Evolutionary conservation across 1,140 invertebrate genomes (phyloP).

Genomic region (Mizuhopecten yessoensis): DNA sequence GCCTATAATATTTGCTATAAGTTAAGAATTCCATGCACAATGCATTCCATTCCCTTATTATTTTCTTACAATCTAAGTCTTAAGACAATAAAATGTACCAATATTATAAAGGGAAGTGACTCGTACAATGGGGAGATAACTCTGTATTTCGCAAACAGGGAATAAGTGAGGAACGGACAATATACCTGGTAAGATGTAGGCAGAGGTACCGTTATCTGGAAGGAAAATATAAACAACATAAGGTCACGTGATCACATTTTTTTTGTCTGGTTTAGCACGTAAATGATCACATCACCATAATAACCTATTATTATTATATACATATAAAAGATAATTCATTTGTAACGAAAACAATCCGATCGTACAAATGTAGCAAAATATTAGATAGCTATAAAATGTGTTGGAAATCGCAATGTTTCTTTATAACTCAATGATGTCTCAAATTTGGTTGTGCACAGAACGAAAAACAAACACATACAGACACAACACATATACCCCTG

Average conservation of each 20-base stretch:
- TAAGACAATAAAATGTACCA: too few relatives aligned
- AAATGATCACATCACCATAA: neutral
- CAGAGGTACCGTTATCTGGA: constrained; percentile 14
- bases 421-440: constrained; percentile 29
- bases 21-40: too few relatives aligned
- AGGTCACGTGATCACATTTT: neutral
- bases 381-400: neutral
- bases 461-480: neutral
- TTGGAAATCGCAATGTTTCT: too few relatives aligned
- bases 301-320: too few relatives aligned
- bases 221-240: neutral
- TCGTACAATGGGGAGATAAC: neutral
- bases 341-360: too few relatives aligned
- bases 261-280: neutral
- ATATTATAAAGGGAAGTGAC: neutral
- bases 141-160: neutral
- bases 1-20: too few relatives aligned
- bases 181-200: constrained; percentile 19
- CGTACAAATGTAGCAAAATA: neutral
- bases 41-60: too few relatives aligned
- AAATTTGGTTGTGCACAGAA: neutral
- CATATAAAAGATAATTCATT: too few relatives aligned
- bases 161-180: neutral
- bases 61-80: too few relatives aligned
- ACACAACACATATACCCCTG: neutral